Percentiles rank a stretch among this genome's conserved stretches.
Evolutionary conservation across 2,888 invertebrate genomes (phyloP).

Genomic region (Mystacides longicornis): DNA sequence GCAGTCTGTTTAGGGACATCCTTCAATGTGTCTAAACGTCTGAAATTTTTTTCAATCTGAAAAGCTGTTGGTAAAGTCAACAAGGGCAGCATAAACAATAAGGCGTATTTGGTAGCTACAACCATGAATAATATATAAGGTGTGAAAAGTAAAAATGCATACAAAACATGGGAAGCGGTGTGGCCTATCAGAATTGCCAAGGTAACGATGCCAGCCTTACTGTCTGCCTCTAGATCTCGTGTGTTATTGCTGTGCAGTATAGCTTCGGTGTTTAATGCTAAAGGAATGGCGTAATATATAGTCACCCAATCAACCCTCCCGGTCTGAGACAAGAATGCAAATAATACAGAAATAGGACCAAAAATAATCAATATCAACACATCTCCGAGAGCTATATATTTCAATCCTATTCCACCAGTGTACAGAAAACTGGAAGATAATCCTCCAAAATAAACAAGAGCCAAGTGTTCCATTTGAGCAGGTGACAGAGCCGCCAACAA

Average conservation of each 20-base stretch:
- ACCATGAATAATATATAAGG: conserved; percentile 89
- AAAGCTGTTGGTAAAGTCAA: conserved; percentile 84
- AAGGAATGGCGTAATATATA: conserved; percentile 86
- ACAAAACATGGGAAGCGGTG: conserved; percentile 84
- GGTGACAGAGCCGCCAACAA: conserved; percentile 71
- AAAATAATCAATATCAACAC: conserved; percentile 86
- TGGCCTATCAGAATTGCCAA: conserved; percentile 89
- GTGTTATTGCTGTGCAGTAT: conserved; percentile 94
- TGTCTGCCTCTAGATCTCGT: conserved; percentile 81
- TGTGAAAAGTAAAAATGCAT: conserved; percentile 80
- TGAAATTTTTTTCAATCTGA: conserved; percentile 81
- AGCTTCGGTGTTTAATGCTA: conserved; percentile 91
- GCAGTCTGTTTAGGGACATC: conserved; percentile 84
- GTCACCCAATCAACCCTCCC: conserved; percentile 86
- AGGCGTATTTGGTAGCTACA: conserved; percentile 72
- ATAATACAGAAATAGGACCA: conserved; percentile 89
- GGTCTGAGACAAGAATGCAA: conserved; percentile 89
- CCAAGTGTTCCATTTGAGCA: conserved; percentile 90
- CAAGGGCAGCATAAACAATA: conserved; percentile 84
- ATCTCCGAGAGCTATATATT: conserved; percentile 92
- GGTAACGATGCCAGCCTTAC: conserved; percentile 86
- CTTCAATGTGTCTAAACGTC: conserved; percentile 69
- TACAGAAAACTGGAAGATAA: conserved; percentile 93
- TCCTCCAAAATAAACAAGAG: conserved; percentile 91
- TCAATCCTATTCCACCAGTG: conserved; percentile 91